Evolutionary conservation across 2,888 invertebrate genomes (phyloP), one percentile per base, ranked within the genome.

Genomic region (Plebejus anna): DNA sequence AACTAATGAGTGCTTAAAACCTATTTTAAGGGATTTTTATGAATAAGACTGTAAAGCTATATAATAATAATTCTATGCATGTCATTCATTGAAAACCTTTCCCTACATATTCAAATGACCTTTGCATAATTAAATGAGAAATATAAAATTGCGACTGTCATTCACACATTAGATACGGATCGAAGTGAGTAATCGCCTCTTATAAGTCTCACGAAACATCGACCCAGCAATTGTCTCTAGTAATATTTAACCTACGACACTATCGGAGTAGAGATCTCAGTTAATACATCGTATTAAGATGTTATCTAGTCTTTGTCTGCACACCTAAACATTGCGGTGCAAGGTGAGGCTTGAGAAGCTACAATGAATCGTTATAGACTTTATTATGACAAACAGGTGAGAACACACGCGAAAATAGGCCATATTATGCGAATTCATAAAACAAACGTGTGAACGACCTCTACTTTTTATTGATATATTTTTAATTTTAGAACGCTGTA

Each of bases 401-500:
- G 66, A 66, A 66, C 32, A 28, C 11, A 61, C n/a, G 22, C 61
- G 28, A 66, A 66, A 66, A 66, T 32, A 32, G 32, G 32, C 13
- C 13, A 66, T 32, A 32, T 32, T 32, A 66, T 28, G 28, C 61
- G 11, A 36, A 32, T 66, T 66, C 28, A 61, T 28, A 16, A 66
- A 36, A 66, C 16, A 13, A 66, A 66, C 13, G 66, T 66, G 66
- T 66, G 66, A 66, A 32, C 32, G 66, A 66, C 32, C 66, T 66
- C 13, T 66, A 66, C 0, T 59, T 57, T 16, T 22, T 59, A 66
- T 28, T 66, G 28, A 9, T 32, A 28, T 28, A 32, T 66, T 66
- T 66, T 66, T 66, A 5, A 32, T 16, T 66, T 32, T 32, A 66
- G 32, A 66, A 16, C 66, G 66, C 66, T 28, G 72, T 72, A 72